phyloP scores from a whole-genome alignment of 2,113 vertebrate genomes.

The Vidua macroura region DNA sequence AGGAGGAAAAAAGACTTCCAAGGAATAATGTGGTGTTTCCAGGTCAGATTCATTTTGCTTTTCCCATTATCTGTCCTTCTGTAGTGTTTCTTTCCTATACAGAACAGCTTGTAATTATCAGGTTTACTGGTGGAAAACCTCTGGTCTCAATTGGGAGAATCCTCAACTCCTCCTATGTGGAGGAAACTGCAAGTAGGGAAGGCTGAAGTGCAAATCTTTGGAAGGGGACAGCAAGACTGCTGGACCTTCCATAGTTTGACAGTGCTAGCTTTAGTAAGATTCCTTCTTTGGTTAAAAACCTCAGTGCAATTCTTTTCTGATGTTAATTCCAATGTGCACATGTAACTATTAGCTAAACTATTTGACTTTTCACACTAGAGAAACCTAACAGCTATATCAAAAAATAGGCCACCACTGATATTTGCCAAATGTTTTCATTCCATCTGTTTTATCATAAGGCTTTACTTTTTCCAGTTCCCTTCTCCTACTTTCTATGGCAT shows the following conservation, averaged over 20 bases:
- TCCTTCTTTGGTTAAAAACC: background rate
- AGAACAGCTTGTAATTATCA: background rate
- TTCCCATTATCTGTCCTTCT: background rate
- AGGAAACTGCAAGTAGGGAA: background rate
- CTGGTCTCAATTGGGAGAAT: background rate
- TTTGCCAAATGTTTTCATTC: background rate
- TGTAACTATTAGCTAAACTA: background rate
- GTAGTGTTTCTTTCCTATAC: background rate
- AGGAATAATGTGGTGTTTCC: background rate
- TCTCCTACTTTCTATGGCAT: background rate
- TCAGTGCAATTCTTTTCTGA: background rate
- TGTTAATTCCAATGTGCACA: background rate
- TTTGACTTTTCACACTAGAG: background rate
- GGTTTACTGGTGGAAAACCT: background rate
- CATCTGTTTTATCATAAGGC: background rate
- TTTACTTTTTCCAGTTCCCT: background rate
- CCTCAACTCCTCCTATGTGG: background rate
- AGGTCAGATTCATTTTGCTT: background rate
- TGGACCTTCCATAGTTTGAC: background rate
- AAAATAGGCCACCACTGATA: background rate
- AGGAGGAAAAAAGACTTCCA: background rate
- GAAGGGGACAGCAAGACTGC: background rate
- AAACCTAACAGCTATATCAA: background rate
- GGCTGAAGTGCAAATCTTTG: background rate
- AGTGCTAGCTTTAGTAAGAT: background rate